Conservation (phyloP, 2,888 invertebrate genomes). For the Microdon myrmicae region DNA sequence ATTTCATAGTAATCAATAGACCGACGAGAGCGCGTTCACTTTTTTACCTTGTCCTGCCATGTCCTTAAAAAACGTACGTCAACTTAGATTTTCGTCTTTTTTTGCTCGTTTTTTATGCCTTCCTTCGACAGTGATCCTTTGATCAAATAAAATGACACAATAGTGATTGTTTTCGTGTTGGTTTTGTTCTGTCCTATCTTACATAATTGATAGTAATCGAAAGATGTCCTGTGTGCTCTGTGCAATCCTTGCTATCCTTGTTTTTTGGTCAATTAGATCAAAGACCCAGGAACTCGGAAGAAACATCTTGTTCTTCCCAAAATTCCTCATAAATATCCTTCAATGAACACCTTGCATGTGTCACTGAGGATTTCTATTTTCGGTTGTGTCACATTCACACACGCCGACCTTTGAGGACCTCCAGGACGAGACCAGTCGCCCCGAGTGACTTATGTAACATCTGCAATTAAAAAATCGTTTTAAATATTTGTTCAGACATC, state of each 20-base stretch:
- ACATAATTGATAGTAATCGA: constrained; percentile 37
- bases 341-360: constrained; percentile 31
- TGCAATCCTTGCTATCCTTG: constrained; percentile 35
- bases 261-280: constrained; percentile 46
- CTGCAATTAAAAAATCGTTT: constrained; percentile 49
- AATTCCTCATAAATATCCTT: constrained; percentile 27
- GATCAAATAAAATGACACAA: constrained; percentile 26
- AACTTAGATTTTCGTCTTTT: constrained; percentile 2
- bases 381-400: constrained; percentile 11
- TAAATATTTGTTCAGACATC: constrained; percentile 52
- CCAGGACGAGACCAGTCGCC: constrained; percentile 23
- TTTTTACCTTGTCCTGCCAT: constrained; percentile 27
- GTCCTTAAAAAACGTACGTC: constrained; percentile 32
- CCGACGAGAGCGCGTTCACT: constrained; percentile 5
- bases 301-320: constrained; percentile 8
- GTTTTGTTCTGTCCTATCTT: constrained; percentile 9
- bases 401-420: constrained; percentile 31
- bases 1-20: constrained; percentile 37
- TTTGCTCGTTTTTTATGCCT: no score
- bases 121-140: constrained; percentile 37
- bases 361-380: constrained; percentile 38
- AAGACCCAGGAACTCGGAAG: constrained; percentile 11
- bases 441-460: constrained; percentile 46
- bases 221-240: constrained; percentile 34
- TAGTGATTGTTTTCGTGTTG: constrained; percentile 29